Evolutionary conservation across 2,797 vertebrate species (phyloP), one percentile per base, ranked within the genome.

Genomic region (Silurus aristotelis): DNA sequence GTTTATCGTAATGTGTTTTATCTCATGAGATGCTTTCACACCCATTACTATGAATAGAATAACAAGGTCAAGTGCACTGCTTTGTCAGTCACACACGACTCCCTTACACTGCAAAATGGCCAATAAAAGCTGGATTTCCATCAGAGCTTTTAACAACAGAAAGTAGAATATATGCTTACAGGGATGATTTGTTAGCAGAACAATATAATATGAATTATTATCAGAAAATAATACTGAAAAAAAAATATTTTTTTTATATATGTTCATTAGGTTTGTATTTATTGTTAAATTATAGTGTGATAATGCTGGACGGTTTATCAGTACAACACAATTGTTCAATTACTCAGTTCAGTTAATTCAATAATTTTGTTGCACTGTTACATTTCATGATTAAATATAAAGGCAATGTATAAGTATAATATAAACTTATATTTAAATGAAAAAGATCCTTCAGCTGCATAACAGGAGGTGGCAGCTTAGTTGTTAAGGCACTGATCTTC

Each of bases 1-100:
- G 68, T 83, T 83, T 83, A 83, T 83, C 43, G 70, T 83, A 83
- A 83, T 83, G 82, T 63, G 68, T 73, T 63, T 83, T 63, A 73
- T 61, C 68, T 72, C 68, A 71, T 43, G 68, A 83, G 78, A 73
- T 73, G 82, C 55, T 83, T 83, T 83, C 82, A 73, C 68, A 73
- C 82, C 82, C 58, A 60, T 83, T 83, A 83, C 56, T 63, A 27
- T 73, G 56, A 83, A 73, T 83, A 61, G 70, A 80, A 80, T 66
- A 80, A 66, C 78, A 83, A 83, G 82, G 82, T 63, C 56, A 83
- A 83, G 68, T 63, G 38, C 82, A 73, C 31, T 82, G 55, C 31
- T 56, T 82, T 71, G 61, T 72, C 55, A 19, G 43, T 66, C 25
- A 6, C 48, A 52, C 43, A 52, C 14, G 66, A 80, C 14, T 64